Percentiles rank a stretch among this genome's conserved stretches.
These are phyloP conservation scores for Aulostomus chinensis DNA, from an alignment of 2,797 vertebrate genomes.

Conservation along the genomic window DNA sequence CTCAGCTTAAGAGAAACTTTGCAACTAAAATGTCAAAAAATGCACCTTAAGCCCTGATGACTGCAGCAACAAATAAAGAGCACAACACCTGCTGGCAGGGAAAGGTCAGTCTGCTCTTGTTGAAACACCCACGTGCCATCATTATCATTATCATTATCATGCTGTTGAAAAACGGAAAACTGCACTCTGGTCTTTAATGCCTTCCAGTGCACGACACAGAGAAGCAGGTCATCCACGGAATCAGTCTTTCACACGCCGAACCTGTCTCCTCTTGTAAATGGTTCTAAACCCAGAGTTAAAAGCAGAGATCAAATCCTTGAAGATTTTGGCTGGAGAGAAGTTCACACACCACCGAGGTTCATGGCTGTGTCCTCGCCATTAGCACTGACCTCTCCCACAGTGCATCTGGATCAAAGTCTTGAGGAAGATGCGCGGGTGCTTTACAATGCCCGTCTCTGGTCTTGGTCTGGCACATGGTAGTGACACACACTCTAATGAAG, in stretches of 20 bases:
- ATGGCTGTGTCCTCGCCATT: constrained; percentile 2
- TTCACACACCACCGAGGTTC: not conserved
- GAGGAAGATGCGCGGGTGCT: not conserved
- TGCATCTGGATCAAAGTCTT: not conserved
- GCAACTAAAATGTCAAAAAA: not conserved
- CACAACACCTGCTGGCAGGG: not conserved
- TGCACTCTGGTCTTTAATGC: not conserved
- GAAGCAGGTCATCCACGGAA: constrained; percentile 5
- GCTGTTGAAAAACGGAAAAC: not conserved
- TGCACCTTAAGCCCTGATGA: not conserved
- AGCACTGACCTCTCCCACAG: not conserved
- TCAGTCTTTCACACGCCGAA: constrained; percentile 28
- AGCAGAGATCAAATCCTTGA: constrained; percentile 3
- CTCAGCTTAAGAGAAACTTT: not conserved
- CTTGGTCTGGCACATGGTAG: not conserved
- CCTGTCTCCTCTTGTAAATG: constrained; percentile 1
- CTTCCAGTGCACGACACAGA: not conserved
- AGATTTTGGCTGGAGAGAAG: constrained; percentile 8
- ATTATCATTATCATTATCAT: not conserved
- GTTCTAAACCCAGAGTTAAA: constrained; percentile 9
- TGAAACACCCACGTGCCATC: not conserved
- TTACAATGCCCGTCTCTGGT: constrained; percentile 1
- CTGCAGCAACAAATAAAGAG: not conserved
- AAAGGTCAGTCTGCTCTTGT: not conserved
- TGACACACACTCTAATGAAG: constrained; percentile 4